Evolutionary conservation across 2,113 vertebrate genomes (phyloP).

Genomic region (Mungos mungo): DNA sequence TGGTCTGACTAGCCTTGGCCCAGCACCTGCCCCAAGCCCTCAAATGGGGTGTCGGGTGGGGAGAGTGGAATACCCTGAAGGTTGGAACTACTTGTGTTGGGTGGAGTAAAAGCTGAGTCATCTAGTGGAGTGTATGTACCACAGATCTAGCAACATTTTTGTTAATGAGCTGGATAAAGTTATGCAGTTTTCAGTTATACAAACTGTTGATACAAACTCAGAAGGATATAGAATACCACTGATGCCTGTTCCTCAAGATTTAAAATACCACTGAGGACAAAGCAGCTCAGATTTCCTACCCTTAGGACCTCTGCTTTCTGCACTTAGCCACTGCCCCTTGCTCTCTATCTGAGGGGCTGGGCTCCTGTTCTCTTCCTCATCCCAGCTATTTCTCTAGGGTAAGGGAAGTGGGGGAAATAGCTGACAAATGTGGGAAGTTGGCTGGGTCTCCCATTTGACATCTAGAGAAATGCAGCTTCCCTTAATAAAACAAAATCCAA

Average conservation of each 20-base stretch:
- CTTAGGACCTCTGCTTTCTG: not conserved
- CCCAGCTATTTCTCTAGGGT: not conserved
- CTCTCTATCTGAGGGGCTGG: not conserved
- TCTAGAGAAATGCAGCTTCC: not conserved
- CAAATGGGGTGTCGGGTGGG: not conserved
- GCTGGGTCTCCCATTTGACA: not conserved
- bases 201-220: not conserved
- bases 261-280: not conserved
- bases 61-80: not conserved
- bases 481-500: not conserved
- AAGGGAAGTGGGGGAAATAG: not conserved
- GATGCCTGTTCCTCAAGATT: not conserved
- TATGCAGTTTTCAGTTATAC: not conserved
- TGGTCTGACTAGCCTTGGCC: constrained; percentile 64
- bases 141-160: not conserved
- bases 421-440: not conserved
- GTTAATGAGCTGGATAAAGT: not conserved
- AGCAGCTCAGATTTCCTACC: not conserved
- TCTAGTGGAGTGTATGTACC: not conserved
- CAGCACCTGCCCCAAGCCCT: not conserved
- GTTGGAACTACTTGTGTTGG: not conserved
- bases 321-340: not conserved
- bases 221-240: not conserved
- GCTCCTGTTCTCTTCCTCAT: not conserved
- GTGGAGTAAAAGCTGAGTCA: not conserved